A percentile compares a stretch with the other conserved stretches of the same genome.
Evolutionary conservation across 2,797 vertebrate genomes (phyloP).

Genomic region (Cheirogaleus major): DNA sequence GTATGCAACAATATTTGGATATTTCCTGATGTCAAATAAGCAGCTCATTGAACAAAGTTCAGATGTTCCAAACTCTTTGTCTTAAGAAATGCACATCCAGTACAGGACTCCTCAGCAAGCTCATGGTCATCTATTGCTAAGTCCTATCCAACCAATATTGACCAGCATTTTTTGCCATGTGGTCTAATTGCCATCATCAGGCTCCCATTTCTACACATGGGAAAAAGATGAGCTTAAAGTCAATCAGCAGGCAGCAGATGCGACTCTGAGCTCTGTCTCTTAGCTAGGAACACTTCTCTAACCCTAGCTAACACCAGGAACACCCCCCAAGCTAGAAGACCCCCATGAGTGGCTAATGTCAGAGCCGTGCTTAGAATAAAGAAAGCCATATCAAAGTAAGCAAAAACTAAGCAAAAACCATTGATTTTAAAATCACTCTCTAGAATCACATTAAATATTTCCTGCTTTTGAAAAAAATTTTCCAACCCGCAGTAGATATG

Average conservation of each 20-base stretch:
- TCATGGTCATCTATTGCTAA: not conserved
- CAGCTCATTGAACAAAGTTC: not conserved
- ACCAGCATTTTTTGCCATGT: not conserved
- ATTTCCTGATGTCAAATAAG: constrained; percentile 36
- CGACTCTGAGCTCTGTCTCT: not conserved
- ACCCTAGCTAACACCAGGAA: not conserved
- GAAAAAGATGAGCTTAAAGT: not conserved
- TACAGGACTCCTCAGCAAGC: not conserved
- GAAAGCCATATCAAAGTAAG: constrained; percentile 5
- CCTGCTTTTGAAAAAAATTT: not conserved
- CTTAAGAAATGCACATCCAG: not conserved
- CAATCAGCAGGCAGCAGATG: not conserved
- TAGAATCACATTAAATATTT: not conserved
- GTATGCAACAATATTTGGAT: not conserved
- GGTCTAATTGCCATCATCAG: not conserved
- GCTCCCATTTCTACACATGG: not conserved
- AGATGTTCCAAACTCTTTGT: not conserved
- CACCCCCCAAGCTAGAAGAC: not conserved
- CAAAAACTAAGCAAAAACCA: not conserved
- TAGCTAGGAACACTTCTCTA: not conserved
- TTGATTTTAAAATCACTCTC: constrained; percentile 15
- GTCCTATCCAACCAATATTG: not conserved
- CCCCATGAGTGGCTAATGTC: not conserved
- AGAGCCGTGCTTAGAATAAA: not conserved
- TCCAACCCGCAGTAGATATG: not conserved